A percentile compares a stretch with the other conserved stretches of the same genome.
These are phyloP conservation scores for Leptocoma aspasia DNA, from an alignment of 2,113 vertebrate species.

Conservation along the genomic window DNA sequence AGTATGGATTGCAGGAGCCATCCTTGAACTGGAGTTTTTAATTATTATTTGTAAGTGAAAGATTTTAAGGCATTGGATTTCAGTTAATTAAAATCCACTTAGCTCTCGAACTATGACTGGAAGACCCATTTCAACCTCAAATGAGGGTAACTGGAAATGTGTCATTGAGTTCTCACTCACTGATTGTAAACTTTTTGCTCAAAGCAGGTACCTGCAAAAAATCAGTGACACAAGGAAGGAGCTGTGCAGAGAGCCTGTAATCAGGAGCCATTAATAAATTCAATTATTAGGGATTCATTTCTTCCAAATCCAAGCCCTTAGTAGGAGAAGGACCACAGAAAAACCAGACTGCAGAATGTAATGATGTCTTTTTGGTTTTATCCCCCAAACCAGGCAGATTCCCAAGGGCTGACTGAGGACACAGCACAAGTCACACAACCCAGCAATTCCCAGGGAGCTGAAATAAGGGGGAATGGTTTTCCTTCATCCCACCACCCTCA, in stretches of 20 bases:
- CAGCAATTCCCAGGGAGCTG: neutral
- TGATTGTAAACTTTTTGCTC: neutral
- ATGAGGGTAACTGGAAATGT: neutral
- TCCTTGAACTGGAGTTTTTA: neutral
- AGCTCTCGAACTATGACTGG: neutral
- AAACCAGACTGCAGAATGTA: neutral
- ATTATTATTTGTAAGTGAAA: neutral
- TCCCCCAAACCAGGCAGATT: neutral
- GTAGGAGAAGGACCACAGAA: neutral
- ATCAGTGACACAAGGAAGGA: neutral
- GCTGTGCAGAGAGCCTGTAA: neutral
- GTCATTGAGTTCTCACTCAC: neutral
- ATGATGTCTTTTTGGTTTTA: neutral
- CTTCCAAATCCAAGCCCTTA: neutral
- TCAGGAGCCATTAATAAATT: neutral
- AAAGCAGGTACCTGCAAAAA: neutral
- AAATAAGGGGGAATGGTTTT: neutral
- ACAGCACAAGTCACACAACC: neutral
- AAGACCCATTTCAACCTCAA: neutral
- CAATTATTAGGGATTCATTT: neutral
- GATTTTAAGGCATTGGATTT: neutral
- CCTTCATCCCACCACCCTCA: neutral
- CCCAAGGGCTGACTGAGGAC: neutral
- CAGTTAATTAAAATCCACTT: neutral
- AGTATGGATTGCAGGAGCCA: neutral